Base-by-base conservation (phyloP, 1,140 invertebrate genomes). In the Trichonephila clavipes region DNA sequence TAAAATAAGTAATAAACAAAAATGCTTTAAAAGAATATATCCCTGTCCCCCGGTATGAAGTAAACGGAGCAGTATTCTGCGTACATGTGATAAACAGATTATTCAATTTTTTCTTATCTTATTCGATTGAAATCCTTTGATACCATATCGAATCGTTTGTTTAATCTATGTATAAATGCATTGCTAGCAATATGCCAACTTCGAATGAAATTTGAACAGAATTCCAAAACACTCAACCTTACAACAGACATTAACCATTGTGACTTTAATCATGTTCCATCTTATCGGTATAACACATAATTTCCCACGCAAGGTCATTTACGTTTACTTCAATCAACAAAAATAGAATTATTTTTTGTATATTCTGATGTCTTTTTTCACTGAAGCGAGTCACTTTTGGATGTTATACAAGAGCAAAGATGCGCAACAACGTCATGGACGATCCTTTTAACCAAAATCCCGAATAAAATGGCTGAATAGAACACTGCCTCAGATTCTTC, bases 381-480 rank as follows among this genome's bases (percentile, higher is more conserved):
- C 72, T 18, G 16, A 18, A 77, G 14, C 72, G 34, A 77, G 72
- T 28, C 6, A 19, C 72, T 77, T 40, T 77, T 40, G 18, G 72
- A 77, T 16, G 14, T n/a, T 0, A 34, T 51, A 34, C 40, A 19
- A 58, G 18, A 10, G 16, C 1, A 21, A 40, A 44, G 86, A 88
- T 69, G 86, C 59, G 59, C 58, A 40, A 34, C 34, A 34, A 21
- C 19, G 59, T 28, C 59, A 66, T 88, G 86, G 59, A 34, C 62
- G 34, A 88, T 24, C 62, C 61, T 64, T 88, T 88, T 58, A 6
- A 64, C 14, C 81, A 28, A 81, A 61, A 85, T n/a, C 34, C 82
- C 18, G 44, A 24, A 77, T 34, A 40, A 77, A 40, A 61, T 28
- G 83, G 51, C 83, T 2, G 82, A 58, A 59, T 24, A 77, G 34